These are phyloP conservation scores for Elmis aenea DNA, from an alignment of 2,888 invertebrate species.

Conservation along the genomic window DNA sequence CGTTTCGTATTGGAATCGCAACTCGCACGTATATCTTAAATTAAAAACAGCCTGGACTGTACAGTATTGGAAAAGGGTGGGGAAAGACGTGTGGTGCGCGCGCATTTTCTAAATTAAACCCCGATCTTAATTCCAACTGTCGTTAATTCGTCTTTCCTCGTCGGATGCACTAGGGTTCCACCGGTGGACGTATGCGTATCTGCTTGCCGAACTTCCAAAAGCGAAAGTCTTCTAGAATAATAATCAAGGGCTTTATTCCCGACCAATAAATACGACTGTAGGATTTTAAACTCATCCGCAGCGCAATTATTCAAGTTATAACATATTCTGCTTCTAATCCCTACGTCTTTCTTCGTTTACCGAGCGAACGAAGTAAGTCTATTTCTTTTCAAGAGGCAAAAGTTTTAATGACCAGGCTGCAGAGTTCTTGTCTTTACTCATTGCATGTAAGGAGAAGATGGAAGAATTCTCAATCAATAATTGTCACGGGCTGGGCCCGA, in stretches of 20 bases:
- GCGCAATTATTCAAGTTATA: slow-evolving; percentile 48
- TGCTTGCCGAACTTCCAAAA: slow-evolving; percentile 31
- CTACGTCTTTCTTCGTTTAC: slow-evolving; percentile 39
- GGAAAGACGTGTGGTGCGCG: slow-evolving; percentile 34
- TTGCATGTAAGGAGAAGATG: slow-evolving; percentile 47
- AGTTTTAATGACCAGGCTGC: slow-evolving; percentile 46
- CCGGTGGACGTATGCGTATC: slow-evolving; percentile 22
- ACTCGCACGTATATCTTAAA: slow-evolving; percentile 35
- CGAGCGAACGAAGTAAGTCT: slow-evolving; percentile 42
- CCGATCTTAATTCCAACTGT: slow-evolving; percentile 39
- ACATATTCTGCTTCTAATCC: slow-evolving; percentile 47
- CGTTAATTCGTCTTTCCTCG: slow-evolving; percentile 34
- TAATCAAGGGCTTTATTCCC: slow-evolving; percentile 44
- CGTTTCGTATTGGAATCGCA: slow-evolving; percentile 27
- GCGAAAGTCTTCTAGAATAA: slow-evolving; percentile 44
- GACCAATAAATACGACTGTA: slow-evolving; percentile 45
- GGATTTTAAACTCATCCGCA: slow-evolving; percentile 47
- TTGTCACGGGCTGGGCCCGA: slow-evolving; percentile 53
- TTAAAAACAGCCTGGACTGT: slow-evolving; percentile 37
- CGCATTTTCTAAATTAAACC: slow-evolving; percentile 38
- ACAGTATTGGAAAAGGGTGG: slow-evolving; percentile 30
- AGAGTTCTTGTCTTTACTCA: slow-evolving; percentile 41
- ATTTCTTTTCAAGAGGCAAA: slow-evolving; percentile 46
- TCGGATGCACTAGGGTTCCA: slow-evolving; percentile 19
- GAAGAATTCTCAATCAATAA: slow-evolving; percentile 67